Percentiles rank a stretch among this genome's conserved stretches.
phyloP scores from a whole-genome alignment of 2,888 invertebrate genomes.

The Glaucopsyche alexis region DNA sequence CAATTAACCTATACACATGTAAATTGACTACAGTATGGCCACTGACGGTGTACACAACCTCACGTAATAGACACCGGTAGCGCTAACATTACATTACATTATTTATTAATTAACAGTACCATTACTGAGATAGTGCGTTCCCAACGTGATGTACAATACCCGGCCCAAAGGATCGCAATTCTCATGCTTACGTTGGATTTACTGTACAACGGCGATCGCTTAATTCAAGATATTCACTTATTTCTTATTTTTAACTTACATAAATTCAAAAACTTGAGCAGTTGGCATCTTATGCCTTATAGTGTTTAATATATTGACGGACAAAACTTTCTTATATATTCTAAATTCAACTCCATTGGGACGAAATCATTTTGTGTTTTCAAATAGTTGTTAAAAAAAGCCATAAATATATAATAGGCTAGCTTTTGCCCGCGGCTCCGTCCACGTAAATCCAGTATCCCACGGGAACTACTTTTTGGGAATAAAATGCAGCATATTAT shows the following conservation, averaged over 20 bases:
- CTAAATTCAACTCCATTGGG: background rate
- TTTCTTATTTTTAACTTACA: background rate
- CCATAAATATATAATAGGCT: no score
- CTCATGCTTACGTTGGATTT: no score
- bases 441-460: no score
- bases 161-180: no score
- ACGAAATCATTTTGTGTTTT: background rate
- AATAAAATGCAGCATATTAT: no score
- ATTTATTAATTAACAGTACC: no score
- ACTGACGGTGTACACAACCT: slow-evolving; percentile 48
- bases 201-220: background rate
- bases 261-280: background rate
- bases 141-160: no score
- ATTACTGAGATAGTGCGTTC: no score
- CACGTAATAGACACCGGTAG: slow-evolving; percentile 7
- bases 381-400: no score
- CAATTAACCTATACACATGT: slow-evolving; percentile 42
- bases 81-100: background rate
- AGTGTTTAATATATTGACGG: background rate
- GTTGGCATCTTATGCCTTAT: background rate
- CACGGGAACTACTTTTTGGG: no score
- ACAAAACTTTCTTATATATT: background rate
- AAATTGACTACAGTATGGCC: slow-evolving; percentile 45
- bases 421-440: no score
- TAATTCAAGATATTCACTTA: background rate